Evolutionary conservation across 2,113 vertebrate genomes (phyloP).

Genomic region (Rhinolophus sinicus): DNA sequence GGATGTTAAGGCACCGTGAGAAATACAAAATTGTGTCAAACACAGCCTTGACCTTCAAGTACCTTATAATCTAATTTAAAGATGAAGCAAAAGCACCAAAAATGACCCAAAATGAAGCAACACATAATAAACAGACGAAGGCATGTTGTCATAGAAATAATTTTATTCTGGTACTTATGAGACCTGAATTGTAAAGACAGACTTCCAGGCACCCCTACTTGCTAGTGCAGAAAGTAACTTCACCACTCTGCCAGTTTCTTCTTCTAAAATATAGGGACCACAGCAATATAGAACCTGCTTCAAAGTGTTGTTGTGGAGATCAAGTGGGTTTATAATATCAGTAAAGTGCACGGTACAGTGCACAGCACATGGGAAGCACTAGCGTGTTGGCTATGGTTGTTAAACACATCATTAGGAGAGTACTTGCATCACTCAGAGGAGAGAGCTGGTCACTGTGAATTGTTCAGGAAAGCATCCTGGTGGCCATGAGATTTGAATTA

Average conservation of each 20-base stretch:
- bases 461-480: neutral
- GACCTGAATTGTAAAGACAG: neutral
- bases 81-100: neutral
- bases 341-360: neutral
- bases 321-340: neutral
- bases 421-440: neutral
- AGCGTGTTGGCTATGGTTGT: neutral
- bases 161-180: neutral
- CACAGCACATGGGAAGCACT: neutral
- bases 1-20: neutral
- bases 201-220: neutral
- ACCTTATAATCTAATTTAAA: neutral
- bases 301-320: neutral
- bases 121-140: neutral
- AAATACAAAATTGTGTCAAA: neutral
- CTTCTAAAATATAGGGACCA: neutral
- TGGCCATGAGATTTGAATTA: neutral
- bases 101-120: neutral
- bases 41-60: neutral
- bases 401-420: neutral
- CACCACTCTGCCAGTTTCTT: neutral
- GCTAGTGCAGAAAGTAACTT: neutral
- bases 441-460: too few species aligned
- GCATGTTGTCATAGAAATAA: neutral
- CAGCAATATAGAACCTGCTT: neutral